Conservation (phyloP, 2,797 vertebrate species). For the Halcyon leucocephala region DNA sequence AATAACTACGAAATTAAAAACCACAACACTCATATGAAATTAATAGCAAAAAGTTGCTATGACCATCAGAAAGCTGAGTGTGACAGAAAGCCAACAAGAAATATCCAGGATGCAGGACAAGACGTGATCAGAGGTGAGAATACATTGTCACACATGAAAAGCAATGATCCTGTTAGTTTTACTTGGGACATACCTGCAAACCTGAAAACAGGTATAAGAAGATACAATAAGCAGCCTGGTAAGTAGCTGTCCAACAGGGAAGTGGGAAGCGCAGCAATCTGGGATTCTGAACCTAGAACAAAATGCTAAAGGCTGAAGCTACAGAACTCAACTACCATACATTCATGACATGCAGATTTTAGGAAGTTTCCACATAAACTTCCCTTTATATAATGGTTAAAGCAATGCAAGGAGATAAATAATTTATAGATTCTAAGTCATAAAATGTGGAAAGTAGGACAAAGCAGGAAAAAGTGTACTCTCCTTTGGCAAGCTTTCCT, state of each 20-base stretch:
- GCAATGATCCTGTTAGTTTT: background rate
- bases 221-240: background rate
- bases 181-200: background rate
- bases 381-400: background rate
- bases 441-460: background rate
- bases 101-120: background rate
- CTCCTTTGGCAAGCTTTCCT: background rate
- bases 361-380: background rate
- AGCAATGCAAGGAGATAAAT: background rate
- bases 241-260: background rate
- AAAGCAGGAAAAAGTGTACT: background rate
- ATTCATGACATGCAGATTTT: background rate
- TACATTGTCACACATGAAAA: background rate
- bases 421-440: background rate
- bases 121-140: rapidly evolving
- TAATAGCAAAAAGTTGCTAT: background rate
- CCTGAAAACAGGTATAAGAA: background rate
- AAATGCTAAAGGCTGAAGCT: background rate
- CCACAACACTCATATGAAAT: background rate
- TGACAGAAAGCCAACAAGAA: background rate
- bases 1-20: background rate
- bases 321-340: background rate
- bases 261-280: background rate
- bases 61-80: background rate
- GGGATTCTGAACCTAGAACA: background rate